Base-by-base conservation (phyloP, 2,113 vertebrate species). In the Chaetodon auriga region DNA sequence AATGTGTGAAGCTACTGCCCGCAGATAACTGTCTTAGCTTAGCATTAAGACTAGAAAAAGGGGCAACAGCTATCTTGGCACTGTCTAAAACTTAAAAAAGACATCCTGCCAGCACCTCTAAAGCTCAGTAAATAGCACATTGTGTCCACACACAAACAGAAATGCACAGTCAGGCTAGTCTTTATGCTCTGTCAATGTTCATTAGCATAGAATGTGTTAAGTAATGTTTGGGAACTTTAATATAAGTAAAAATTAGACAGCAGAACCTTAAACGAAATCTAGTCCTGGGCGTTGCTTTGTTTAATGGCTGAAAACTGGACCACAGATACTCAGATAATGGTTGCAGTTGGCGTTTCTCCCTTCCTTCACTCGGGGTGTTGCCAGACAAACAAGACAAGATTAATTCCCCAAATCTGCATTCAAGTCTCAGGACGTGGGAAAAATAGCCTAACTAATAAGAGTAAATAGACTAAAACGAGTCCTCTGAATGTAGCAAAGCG, bases 361-460 rank as follows among this genome's bases (percentile, higher is more conserved):
- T 38, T 61, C 55, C 51, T 23, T 43, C 53, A 68, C n/a, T 64
- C 76, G 43, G 64, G 15, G 51, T 81, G 76, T 70, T 75, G 54
- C 60, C 82, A 87, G 68, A 88, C 85, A 85, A 90, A 90, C 72
- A 82, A 80, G 81, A 48, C 75, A 11, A 84, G 79, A 91, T 84
- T 66, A 78, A 82, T 89, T 81, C 76, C 86, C 58, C 41, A 68
- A 78, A 85, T 86, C 78, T 82, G 69, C 74, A 74, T 83, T 85
- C 38, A 68, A 81, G 62, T 74, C 75, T 87, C 55, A 23, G 70
- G 62, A 84, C 6, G 7, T 79, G 25, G n/a, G 10, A 72, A 63
- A 58, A 63, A 53, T 68, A 73, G 23, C 70, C 13, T 0, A 82
- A 69, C 77, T 81, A 83, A 88, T 75, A 19, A 65, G 58, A 81